These are phyloP conservation scores for Drosophila chauvacae DNA, from an alignment of 1,140 invertebrate genomes.

Conservation along the genomic window DNA sequence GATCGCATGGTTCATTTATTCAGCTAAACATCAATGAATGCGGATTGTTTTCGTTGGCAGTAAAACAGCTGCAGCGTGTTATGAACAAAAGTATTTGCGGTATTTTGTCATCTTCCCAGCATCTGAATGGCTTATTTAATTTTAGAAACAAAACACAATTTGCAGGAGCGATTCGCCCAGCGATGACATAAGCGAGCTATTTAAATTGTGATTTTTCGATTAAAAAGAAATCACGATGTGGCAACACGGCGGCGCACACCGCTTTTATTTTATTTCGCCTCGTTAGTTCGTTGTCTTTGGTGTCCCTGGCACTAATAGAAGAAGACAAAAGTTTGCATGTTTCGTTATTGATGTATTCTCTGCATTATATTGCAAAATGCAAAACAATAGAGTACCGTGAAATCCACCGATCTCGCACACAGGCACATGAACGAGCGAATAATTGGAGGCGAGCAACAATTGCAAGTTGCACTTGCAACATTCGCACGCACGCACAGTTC, in stretches of 20 bases:
- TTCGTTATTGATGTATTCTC: constrained; percentile 44
- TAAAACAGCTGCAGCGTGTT: constrained; percentile 56
- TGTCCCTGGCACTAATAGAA: constrained; percentile 60
- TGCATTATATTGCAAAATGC: constrained; percentile 56
- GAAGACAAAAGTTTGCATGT: constrained; percentile 45
- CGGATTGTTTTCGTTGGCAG: constrained; percentile 28
- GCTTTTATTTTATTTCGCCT: constrained; percentile 20
- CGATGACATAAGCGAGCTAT: constrained; percentile 68
- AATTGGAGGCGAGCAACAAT: constrained; percentile 52
- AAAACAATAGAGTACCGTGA: constrained; percentile 51
- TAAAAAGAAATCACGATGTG: constrained; percentile 45
- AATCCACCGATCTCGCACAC: constrained; percentile 22
- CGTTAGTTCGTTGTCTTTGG: constrained; percentile 9
- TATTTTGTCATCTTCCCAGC: constrained; percentile 49
- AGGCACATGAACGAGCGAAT: constrained; percentile 13
- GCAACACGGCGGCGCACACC: constrained; percentile 15
- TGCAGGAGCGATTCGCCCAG: constrained; percentile 26
- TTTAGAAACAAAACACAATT: constrained; percentile 59
- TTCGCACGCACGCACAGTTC: constrained; percentile 37
- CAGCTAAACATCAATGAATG: constrained; percentile 44
- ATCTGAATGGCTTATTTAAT: constrained; percentile 59
- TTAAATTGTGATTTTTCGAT: constrained; percentile 62
- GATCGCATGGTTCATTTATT: constrained; percentile 41
- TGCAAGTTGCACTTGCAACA: constrained; percentile 37
- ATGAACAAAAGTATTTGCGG: constrained; percentile 47